A percentile compares a stretch with the other conserved stretches of the same genome.
These are phyloP conservation scores for Macheiramphus alcinus DNA, from an alignment of 2,113 vertebrate genomes.

Conservation along the genomic window DNA sequence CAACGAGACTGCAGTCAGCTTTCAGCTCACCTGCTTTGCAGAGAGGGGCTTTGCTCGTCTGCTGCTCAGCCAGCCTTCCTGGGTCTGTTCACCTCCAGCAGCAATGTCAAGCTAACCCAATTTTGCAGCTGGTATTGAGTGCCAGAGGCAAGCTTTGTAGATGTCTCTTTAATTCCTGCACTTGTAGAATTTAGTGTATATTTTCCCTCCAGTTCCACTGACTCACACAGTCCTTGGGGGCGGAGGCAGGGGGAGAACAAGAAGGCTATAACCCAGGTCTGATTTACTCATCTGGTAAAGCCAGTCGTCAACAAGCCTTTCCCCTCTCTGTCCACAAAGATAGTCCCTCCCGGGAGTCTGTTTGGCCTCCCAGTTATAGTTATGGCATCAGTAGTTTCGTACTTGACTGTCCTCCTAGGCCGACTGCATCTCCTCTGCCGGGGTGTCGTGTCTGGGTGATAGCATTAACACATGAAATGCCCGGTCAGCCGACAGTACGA, in stretches of 20 bases:
- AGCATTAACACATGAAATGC: background rate
- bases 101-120: constrained; percentile 48
- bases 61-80: background rate
- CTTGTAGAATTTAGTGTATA: constrained; percentile 16
- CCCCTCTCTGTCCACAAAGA: background rate
- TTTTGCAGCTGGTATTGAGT: constrained; percentile 38
- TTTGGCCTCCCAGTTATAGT: constrained; percentile 10
- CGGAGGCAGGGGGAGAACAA: background rate
- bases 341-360: background rate
- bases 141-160: constrained; percentile 19
- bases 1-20: background rate
- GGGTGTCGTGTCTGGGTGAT: background rate
- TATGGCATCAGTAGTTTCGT: background rate
- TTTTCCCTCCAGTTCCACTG: constrained; percentile 44
- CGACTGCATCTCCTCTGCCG: background rate
- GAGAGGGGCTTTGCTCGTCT: background rate
- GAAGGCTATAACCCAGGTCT: background rate
- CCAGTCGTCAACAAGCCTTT: background rate
- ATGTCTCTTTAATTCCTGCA: constrained; percentile 55
- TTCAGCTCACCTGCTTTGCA: background rate
- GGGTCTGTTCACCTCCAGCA: constrained; percentile 15
- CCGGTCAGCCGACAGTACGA: rapidly evolving
- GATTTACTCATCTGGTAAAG: background rate
- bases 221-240: constrained; percentile 3
- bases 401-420: background rate